phyloP scores from a whole-genome alignment of 2,113 vertebrate species.

The Todiramphus chloris region DNA sequence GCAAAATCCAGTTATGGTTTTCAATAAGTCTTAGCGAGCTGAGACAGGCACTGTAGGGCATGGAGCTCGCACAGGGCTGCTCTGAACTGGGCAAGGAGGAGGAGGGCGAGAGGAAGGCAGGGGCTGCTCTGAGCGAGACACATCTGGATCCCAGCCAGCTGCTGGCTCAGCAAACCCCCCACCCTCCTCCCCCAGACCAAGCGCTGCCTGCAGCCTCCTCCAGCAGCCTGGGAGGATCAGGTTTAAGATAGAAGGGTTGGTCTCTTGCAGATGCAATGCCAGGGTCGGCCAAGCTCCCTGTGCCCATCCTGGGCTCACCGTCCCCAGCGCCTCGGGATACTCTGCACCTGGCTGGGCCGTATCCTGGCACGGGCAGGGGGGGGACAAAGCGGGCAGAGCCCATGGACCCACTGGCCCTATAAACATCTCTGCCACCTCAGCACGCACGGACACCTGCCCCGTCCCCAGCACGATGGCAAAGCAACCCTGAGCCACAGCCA shows the following conservation, averaged over 20 bases:
- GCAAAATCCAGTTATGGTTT: background rate
- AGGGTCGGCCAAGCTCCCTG: background rate
- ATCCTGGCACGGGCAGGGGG: background rate
- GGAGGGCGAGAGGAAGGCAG: background rate
- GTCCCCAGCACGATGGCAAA: fast-evolving
- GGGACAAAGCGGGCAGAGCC: background rate
- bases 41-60: background rate
- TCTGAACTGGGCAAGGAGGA: background rate
- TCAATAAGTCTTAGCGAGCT: background rate
- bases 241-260: fast-evolving
- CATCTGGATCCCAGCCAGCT: background rate
- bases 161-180: background rate
- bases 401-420: background rate
- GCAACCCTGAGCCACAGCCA: background rate
- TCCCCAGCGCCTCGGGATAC: background rate
- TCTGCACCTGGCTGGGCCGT: background rate
- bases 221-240: background rate
- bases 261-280: background rate
- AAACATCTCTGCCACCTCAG: background rate
- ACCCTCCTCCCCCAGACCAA: background rate
- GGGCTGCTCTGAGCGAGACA: background rate
- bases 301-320: fast-evolving
- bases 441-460: background rate
- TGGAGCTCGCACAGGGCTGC: fast-evolving
- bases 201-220: background rate